Evolutionary conservation across 2,113 vertebrate genomes (phyloP).

Genomic region (Tenebrosternarchus preto): DNA sequence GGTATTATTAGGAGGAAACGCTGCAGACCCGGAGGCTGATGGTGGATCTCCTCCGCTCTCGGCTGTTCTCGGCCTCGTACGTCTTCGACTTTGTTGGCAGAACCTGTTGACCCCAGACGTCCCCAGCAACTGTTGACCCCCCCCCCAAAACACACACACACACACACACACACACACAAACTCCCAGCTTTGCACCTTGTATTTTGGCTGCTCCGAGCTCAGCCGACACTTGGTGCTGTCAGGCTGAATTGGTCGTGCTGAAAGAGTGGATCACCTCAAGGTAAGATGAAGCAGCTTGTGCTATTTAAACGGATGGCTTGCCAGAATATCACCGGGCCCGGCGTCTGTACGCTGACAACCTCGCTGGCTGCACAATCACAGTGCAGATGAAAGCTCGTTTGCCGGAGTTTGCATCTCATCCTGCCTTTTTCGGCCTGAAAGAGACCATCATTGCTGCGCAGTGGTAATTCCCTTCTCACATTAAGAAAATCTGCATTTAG

Average conservation of each 20-base stretch:
- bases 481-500: not conserved
- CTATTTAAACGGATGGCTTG: not conserved
- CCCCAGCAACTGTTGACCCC: no score
- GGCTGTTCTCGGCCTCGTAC: slow-evolving; percentile 32
- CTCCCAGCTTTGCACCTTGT: no score
- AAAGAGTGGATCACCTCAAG: slow-evolving; percentile 15
- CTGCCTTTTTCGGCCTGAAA: not conserved
- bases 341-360: not conserved
- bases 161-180: no score
- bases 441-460: not conserved
- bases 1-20: slow-evolving; percentile 56
- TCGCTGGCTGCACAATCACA: not conserved
- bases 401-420: not conserved
- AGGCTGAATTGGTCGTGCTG: slow-evolving; percentile 21
- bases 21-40: slow-evolving; percentile 10
- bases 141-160: no score
- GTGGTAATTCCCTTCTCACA: not conserved
- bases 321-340: not conserved
- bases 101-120: no score
- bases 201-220: slow-evolving; percentile 22
- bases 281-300: not conserved
- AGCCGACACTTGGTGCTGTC: slow-evolving; percentile 25
- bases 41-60: not conserved
- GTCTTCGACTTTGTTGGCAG: no score
- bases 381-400: not conserved